Evolutionary conservation across 30 jellyfish, hydroid and myxozoan genomes (phyloP).

Genomic region (Hydractinia symbiolongicarpus): DNA sequence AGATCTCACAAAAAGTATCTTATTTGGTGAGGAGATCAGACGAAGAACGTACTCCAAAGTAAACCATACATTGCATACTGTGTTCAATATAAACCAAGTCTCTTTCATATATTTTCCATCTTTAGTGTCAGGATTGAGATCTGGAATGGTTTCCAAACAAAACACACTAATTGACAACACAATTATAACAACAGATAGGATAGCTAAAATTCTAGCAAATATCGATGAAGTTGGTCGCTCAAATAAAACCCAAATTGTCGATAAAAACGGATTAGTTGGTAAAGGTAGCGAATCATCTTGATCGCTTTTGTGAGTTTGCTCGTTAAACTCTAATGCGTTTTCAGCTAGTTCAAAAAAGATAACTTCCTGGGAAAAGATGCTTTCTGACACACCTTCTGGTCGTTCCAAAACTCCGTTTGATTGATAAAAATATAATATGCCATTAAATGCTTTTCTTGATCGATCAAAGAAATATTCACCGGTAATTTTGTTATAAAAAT

Average conservation of each 20-base stretch:
- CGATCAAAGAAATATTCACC: slow-evolving; percentile 91
- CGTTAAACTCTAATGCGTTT: slow-evolving; percentile 41
- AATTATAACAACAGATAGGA: slow-evolving; percentile 70
- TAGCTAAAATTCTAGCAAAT: slow-evolving; percentile 58
- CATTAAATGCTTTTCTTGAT: slow-evolving; percentile 82
- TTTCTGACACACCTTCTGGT: slow-evolving; percentile 86
- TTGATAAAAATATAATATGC: slow-evolving; percentile 76
- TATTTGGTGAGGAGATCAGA: slow-evolving; percentile 67
- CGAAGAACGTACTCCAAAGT: slow-evolving; percentile 81
- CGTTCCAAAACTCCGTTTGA: slow-evolving; percentile 76
- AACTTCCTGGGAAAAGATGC: slow-evolving; percentile 82
- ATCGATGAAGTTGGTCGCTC: slow-evolving; percentile 85
- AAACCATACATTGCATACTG: slow-evolving; percentile 87
- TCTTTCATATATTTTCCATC: slow-evolving; percentile 39
- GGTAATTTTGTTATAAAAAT: slow-evolving; percentile 54
- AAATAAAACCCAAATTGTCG: slow-evolving; percentile 70
- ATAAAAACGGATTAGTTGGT: slow-evolving; percentile 46
- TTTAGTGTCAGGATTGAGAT: slow-evolving; percentile 62
- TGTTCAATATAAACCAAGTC: slow-evolving; percentile 73
- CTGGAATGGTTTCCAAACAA: slow-evolving; percentile 89
- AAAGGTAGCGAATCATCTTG: slow-evolving; percentile 26
- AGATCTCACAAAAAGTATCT: slow-evolving; percentile 51
- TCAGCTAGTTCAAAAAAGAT: slow-evolving; percentile 89
- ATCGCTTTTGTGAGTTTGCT: slow-evolving; percentile 31
- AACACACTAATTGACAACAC: slow-evolving; percentile 74